Evolutionary conservation across 1,140 invertebrate genomes (phyloP), one percentile per base, ranked within the genome.

Genomic region (Eriocheir sinensis): DNA sequence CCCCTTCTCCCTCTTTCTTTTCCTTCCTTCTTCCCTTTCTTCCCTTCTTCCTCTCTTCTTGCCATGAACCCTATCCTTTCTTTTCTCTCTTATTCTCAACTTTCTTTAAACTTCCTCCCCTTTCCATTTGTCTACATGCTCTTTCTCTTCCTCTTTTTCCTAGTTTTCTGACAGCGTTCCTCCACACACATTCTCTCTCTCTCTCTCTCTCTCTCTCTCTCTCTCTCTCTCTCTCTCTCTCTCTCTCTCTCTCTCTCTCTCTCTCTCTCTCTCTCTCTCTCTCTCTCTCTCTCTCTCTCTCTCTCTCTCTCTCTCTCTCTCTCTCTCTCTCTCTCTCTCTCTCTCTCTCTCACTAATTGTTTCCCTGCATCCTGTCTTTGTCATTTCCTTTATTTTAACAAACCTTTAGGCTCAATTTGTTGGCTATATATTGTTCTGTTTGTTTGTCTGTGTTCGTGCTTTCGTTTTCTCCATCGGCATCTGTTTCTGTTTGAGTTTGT

Each of bases 181-280:
- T 83, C 30, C 8, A 12, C 80, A 17, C n/a, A n/a, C 9, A 2
- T 27, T 27, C 60, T 12, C 60, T 72, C 60, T 72, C 60, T 79
- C 72, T 79, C 72, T 79, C 72, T 79, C 72, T 79, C 72, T 79
- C 72, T 79, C 72, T 79, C 72, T 79, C 72, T 79, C 72, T 85
- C 27, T 85, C 81, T 85, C 81, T 85, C 81, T 85, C 81, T 85
- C 81, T 85, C 81, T 85, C 81, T 85, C 81, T 85, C 81, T 85
- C 81, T 85, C 81, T 85, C 81, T 85, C 81, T 36, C 32, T 38
- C 36, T 83, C 36, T 34, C 36, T 34, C 81, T 38, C 30, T 38
- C 81, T 38, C 36, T 34, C 36, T 83, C 81, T 30, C 32, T 85
- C 38, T 32, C 38, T 85, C 38, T 85, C 48, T 53, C 48, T 53